These are phyloP conservation scores for Tenthredo mesomela DNA, from an alignment of 2,888 invertebrate species.

Conservation along the genomic window DNA sequence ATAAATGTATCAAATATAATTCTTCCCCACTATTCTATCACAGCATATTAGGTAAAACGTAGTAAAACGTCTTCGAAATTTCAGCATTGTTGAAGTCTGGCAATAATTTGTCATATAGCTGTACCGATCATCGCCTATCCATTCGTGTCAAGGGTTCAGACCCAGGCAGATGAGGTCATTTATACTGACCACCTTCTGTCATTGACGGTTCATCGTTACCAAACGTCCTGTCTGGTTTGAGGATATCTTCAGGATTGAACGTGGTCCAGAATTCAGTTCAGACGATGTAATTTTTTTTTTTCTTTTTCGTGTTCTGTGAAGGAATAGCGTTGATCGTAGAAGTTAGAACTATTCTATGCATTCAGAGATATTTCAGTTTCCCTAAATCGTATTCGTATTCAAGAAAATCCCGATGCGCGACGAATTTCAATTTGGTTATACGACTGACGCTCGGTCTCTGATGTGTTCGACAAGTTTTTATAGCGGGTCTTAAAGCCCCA, in stretches of 20 bases:
- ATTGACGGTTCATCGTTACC: not conserved
- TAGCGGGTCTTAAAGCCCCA: constrained; percentile 4
- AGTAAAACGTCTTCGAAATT: not conserved
- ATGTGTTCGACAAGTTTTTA: constrained; percentile 18
- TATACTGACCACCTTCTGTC: not conserved
- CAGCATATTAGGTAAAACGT: not conserved
- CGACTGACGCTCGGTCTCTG: not conserved
- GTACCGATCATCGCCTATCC: not conserved
- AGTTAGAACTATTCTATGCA: not conserved
- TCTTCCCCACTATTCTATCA: not conserved
- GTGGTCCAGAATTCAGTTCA: not conserved
- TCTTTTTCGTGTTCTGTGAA: not conserved
- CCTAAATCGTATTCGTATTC: constrained; percentile 5
- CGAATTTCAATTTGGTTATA: not conserved
- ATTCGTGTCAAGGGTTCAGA: not conserved
- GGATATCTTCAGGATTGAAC: not conserved
- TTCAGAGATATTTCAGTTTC: not conserved
- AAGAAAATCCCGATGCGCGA: not conserved
- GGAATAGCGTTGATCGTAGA: not conserved
- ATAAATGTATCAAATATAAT: not conserved
- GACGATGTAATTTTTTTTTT: not conserved
- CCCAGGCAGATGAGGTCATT: not conserved
- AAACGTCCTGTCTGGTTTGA: not conserved
- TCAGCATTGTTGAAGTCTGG: not conserved
- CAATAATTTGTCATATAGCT: not conserved